Evolutionary conservation across 2,888 invertebrate species (phyloP), one percentile per base, ranked within the genome.

Genomic region (Cordilura impudica): DNA sequence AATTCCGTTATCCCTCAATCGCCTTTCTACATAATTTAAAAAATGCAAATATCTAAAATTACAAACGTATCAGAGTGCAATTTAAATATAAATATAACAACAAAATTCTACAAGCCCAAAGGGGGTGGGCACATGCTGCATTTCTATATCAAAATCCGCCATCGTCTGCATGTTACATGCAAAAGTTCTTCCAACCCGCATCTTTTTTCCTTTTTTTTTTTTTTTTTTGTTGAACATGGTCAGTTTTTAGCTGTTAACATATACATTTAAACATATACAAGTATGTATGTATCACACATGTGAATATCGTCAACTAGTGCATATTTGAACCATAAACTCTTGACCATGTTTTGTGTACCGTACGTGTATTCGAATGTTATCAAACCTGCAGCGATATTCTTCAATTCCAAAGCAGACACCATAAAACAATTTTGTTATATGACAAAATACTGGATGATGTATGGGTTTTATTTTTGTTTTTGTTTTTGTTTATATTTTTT

Each of bases 401-500:
- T n/a, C 19, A 35, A 16, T 23, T 14, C 8, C 39, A 51, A 35
- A 58, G 0, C 26, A 39, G 12, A 8, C 16, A 16, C 14, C 18
- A 26, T 31, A 8, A 43, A 43, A 56, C 47, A 66, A 35, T 73
- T 19, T 56, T 56, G 49, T 56, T 72, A 51, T 29, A 51, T 78
- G 78, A 78, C 78, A 73, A 78, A 73, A 31, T 67, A 54, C 29
- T 63, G 35, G 45, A 29, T 78, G 78, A 78, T 73, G 51, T 65
- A 78, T 73, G 73, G 54, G 58, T 49, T 54, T 29, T 47, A 4
- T 16, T 26, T 65, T 54, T 43, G 2, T 18, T 45, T 5, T 43
- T 43, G 53, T 54, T 54, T 67, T 65, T 18, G 49, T 26, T 23
- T 43, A 29, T 49, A 12, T 10, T 35, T n/a, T n/a, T n/a, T n/a